Base-by-base conservation (phyloP, 2,888 invertebrate genomes). In the Euclidia mi region DNA sequence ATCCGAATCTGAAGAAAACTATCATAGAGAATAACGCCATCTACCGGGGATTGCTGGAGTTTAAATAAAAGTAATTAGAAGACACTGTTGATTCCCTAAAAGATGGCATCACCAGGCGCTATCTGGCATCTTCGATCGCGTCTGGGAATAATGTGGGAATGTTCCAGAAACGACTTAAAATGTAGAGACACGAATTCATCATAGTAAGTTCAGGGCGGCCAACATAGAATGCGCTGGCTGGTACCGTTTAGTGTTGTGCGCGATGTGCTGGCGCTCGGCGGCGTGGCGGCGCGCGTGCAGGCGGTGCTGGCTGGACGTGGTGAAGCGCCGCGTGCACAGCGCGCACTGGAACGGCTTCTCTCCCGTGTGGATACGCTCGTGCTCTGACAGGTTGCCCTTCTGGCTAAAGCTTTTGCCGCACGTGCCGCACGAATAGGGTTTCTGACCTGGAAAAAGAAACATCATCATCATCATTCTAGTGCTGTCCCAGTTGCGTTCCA, bases 401-500 rank as follows among this genome's bases (percentile, higher is more conserved):
- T 97, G 97, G 0, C 96, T 96, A 88, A 97, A 97, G 44, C 95
- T 92, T 84, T 97, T 97, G 50, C 95, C 92, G 85, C 98, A 98
- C 11, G 95, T 94, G 47, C 95, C 89, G 79, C 97, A 97, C 43
- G 94, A 89, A 84, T 93, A 97, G 0, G 97, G 97, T 73, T 97
- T 97, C 46, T 95, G 95, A 9, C 94, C 89, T 93, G 79, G n/a
- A n/a, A n/a, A n/a, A n/a, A n/a, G n/a, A n/a, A 0, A 28, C 14
- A 2, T 9, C 9, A 31, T 28, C 2, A 1, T 2, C 4, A 7
- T 34, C 7, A 1, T 14, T 14, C 12, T 6, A 32, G 1, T 4
- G 4, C 14, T 6, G 9, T 2, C 14, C 4, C 32, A 4, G 7
- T n/a, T n/a, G n/a, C n/a, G n/a, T n/a, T n/a, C n/a, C n/a, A n/a